Evolutionary conservation across 2,113 vertebrate species (phyloP).

Genomic region (Mustelus asterias): DNA sequence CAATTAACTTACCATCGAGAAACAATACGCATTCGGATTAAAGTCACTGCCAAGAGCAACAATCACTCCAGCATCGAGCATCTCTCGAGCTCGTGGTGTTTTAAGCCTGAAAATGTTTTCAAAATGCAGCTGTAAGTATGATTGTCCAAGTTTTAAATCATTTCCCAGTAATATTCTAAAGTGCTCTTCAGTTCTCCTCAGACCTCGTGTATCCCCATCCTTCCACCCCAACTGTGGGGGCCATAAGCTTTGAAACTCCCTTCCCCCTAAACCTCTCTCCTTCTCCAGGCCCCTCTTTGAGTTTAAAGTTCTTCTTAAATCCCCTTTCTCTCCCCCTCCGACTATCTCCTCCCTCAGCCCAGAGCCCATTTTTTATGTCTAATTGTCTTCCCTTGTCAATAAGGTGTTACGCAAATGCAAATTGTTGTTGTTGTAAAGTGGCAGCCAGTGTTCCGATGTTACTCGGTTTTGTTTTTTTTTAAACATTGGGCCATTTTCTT

Average conservation of each 20-base stretch:
- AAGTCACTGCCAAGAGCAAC: conserved; percentile 95
- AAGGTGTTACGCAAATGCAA: too few species aligned
- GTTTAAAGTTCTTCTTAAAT: not conserved
- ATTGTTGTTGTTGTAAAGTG: not conserved
- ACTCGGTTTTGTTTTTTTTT: not conserved
- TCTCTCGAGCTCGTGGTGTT: conserved; percentile 82
- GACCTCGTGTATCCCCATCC: not conserved
- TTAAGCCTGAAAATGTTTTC: conserved; percentile 61
- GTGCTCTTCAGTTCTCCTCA: not conserved
- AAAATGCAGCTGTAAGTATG: not conserved
- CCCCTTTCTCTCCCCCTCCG: not conserved
- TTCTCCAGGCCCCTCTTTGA: not conserved
- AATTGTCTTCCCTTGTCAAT: not conserved
- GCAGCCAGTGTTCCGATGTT: not conserved
- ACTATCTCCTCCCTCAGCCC: not conserved
- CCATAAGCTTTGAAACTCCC: not conserved
- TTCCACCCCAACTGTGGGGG: too few species aligned
- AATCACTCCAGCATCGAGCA: conserved; percentile 86
- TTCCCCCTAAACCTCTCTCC: not conserved
- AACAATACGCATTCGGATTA: conserved; percentile 95
- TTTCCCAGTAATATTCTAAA: not conserved
- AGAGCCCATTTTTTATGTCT: not conserved
- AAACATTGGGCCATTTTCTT: not conserved
- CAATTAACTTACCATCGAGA: conserved; percentile 78
- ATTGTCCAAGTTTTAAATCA: not conserved